Evolutionary conservation across 1,140 invertebrate genomes (phyloP).

Genomic region (Yoshiicerus persimilis): DNA sequence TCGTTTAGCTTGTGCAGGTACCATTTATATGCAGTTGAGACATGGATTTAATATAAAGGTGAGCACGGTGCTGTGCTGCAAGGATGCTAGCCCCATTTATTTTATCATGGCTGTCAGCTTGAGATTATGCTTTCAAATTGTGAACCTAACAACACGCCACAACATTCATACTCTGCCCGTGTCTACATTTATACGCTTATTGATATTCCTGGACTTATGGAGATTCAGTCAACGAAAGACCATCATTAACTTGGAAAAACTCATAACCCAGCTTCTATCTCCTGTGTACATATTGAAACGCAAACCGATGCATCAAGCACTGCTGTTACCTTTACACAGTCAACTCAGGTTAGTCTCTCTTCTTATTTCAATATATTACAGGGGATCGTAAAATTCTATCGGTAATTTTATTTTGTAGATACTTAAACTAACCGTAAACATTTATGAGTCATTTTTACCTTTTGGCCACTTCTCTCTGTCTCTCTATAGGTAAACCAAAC

Average conservation of each 20-base stretch:
- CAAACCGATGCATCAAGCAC: background rate
- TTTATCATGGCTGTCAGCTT: slow-evolving; percentile 12
- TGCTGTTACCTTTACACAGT: background rate
- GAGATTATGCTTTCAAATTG: slow-evolving; percentile 16
- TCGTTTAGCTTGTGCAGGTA: background rate
- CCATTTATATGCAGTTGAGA: background rate
- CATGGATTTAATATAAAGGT: background rate
- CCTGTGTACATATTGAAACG: too few relatives aligned
- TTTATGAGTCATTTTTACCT: background rate
- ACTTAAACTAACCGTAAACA: background rate
- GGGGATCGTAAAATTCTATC: background rate
- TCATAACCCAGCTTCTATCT: too few relatives aligned
- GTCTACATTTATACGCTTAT: background rate
- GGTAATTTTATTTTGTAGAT: background rate
- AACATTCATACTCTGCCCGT: background rate
- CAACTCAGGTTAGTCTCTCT: background rate
- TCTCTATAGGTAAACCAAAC: background rate
- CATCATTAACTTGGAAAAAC: too few relatives aligned
- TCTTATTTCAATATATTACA: background rate
- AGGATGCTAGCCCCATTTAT: slow-evolving; percentile 1
- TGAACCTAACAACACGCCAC: background rate
- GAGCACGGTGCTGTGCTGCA: background rate
- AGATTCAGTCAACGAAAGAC: background rate
- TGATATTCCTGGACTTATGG: background rate
- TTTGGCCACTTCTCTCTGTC: background rate